Base-by-base conservation (phyloP, 2,888 invertebrate species). In the Hirtodrosophila cameraria region DNA sequence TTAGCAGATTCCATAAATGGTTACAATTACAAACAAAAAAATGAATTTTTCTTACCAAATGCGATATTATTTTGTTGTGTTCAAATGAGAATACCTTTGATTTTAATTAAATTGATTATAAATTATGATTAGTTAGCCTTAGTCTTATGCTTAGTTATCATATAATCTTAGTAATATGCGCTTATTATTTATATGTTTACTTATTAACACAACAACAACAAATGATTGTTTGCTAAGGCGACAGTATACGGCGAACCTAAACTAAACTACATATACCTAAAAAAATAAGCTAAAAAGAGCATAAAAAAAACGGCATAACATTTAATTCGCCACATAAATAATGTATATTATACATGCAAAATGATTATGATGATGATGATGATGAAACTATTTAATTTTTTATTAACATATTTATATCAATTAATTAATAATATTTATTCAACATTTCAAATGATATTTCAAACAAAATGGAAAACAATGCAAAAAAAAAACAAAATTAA, bases 391-490 rank as follows among this genome's bases (percentile, higher is more conserved):
- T 83, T 80, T 83, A 71, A 77, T 79, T 83, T 83, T 85, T 82
- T 79, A 79, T 83, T 83, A 85, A 85, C 73, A 76, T 81, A 85
- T 83, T 79, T 85, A 85, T 83, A 83, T 85, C 75, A 70, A 82
- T 82, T 83, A 84, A 59, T 78, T 78, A 80, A 78, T 76, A 82
- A 79, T 83, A 83, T 85, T 82, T 82, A 85, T 85, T 68, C 77
- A 82, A 84, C 82, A 82, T 85, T 82, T 83, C 73, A 78, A 83
- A 83, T 83, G 86, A 85, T 83, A 85, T 83, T 83, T 82, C 59
- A 78, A 77, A n/a, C 42, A 70, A 64, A 54, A 54, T 70, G 60
- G 49, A 70, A 75, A 75, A 61, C 55, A 73, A 61, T 53, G 58
- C 54, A 62, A 30, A 53, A 39, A 46, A 30, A 49, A 53, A 36